Conservation (phyloP, 2,113 vertebrate species). For the Oncorhynchus clarkii region DNA sequence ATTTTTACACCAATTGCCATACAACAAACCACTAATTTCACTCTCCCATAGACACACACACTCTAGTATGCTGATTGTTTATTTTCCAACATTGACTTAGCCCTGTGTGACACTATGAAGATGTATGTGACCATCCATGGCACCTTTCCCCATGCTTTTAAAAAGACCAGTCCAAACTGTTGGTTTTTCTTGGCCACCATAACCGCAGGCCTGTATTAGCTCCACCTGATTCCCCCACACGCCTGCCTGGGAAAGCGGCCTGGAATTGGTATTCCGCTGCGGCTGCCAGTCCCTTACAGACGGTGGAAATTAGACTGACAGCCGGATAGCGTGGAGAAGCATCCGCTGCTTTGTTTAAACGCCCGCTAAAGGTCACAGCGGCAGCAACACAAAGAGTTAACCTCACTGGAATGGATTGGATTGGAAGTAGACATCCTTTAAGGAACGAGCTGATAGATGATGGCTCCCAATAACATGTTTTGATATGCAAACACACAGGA, state of each 20-base stretch:
- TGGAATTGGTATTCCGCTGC: constrained; percentile 50
- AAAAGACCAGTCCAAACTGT: constrained; percentile 9
- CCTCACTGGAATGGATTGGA: neutral
- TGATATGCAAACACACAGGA: neutral
- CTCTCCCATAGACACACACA: no score
- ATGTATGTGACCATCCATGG: neutral
- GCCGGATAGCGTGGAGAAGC: constrained; percentile 28
- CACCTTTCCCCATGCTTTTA: neutral
- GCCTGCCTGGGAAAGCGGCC: constrained; percentile 11
- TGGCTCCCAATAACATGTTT: no score
- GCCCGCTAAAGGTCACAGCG: constrained; percentile 4
- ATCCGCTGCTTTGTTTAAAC: constrained; percentile 26
- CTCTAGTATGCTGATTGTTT: no score
- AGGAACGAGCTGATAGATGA: neutral
- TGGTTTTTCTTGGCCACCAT: neutral
- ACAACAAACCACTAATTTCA: no score
- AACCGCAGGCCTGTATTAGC: constrained; percentile 23
- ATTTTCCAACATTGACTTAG: no score
- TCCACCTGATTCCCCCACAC: constrained; percentile 28
- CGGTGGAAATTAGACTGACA: constrained; percentile 28
- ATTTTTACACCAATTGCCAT: no score
- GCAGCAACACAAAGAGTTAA: constrained; percentile 1
- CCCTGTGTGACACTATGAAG: no score
- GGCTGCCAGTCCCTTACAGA: constrained; percentile 20
- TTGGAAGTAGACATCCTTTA: neutral